Conservation (phyloP, 1,140 invertebrate genomes). For the Mizuhopecten yessoensis region DNA sequence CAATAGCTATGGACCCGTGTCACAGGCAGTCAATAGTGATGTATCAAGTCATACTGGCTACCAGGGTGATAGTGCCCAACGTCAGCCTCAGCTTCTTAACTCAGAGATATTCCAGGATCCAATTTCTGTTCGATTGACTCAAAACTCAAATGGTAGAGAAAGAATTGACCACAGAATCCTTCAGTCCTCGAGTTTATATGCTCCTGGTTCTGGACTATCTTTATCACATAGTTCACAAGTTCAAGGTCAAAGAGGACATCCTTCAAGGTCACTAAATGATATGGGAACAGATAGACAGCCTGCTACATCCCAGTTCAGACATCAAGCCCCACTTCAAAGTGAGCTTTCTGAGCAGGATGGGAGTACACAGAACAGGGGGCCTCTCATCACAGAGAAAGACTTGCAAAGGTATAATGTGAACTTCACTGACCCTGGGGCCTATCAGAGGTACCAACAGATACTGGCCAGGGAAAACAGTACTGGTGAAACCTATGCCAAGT, state of each 20-base stretch:
- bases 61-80: background rate
- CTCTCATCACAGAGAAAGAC: background rate
- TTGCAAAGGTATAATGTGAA: background rate
- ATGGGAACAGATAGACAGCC: background rate
- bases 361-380: conserved; percentile 1
- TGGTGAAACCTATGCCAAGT: background rate
- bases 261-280: background rate
- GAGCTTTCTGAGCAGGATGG: background rate
- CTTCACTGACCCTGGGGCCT: conserved; percentile 29
- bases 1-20: background rate
- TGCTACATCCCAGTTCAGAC: background rate
- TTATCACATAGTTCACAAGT: background rate
- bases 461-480: conserved; percentile 28
- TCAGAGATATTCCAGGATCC: conserved; percentile 20
- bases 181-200: conserved; percentile 21
- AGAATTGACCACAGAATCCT: background rate
- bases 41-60: background rate
- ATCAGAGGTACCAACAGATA: conserved; percentile 9
- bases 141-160: background rate
- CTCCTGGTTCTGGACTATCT: background rate
- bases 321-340: background rate
- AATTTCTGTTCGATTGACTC: background rate
- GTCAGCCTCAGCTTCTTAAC: background rate
- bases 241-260: background rate
- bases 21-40: background rate